Conservation (phyloP, 2,888 invertebrate genomes). For the Biston betularia region DNA sequence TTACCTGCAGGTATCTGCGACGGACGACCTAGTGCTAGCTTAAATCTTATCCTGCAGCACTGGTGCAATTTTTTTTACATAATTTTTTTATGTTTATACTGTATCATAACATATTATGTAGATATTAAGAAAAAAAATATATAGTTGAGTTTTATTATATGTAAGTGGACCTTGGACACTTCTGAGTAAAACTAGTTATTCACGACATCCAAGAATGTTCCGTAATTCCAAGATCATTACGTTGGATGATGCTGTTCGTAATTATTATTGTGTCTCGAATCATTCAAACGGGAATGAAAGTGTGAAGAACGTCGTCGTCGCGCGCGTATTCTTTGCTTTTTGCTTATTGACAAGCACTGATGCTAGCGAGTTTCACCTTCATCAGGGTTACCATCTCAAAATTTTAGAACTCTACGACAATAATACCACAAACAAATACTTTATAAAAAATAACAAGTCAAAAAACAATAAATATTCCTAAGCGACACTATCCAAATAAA, state of each 20-base stretch:
- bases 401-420: too few relatives aligned
- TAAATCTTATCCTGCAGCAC: too few relatives aligned
- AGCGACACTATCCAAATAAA: too few relatives aligned
- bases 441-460: too few relatives aligned
- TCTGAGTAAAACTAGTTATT: slow-evolving; percentile 54
- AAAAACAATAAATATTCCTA: too few relatives aligned
- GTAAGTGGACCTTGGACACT: slow-evolving; percentile 53
- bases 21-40: too few relatives aligned
- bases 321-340: slow-evolving; percentile 48
- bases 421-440: too few relatives aligned
- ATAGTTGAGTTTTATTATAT: background rate
- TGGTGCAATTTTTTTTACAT: too few relatives aligned
- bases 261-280: slow-evolving; percentile 29
- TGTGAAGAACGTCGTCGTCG: slow-evolving; percentile 46
- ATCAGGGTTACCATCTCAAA: too few relatives aligned
- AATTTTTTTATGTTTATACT: too few relatives aligned
- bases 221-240: slow-evolving; percentile 42
- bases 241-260: slow-evolving; percentile 29
- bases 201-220: background rate
- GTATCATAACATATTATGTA: too few relatives aligned
- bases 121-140: background rate
- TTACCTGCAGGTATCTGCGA: too few relatives aligned
- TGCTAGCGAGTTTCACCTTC: slow-evolving; percentile 51
- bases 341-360: slow-evolving; percentile 46
- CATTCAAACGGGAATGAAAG: slow-evolving; percentile 53